Evolutionary conservation across 1,140 invertebrate genomes (phyloP), one percentile per base, ranked within the genome.

Genomic region (Trichonephila inaurata): DNA sequence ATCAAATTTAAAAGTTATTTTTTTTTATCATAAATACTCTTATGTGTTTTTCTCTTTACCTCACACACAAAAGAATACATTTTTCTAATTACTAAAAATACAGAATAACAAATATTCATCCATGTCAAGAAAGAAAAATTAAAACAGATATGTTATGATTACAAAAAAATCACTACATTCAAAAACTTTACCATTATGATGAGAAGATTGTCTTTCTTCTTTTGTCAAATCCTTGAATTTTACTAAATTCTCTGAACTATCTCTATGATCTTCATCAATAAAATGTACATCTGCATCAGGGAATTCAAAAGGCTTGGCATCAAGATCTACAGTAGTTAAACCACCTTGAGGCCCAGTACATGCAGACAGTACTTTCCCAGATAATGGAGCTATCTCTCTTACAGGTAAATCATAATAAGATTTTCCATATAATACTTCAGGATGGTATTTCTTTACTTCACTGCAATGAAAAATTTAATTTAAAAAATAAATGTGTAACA

Each of bases 311-410:
- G 95, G 94, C 44, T 92, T 94, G 16, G 81, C 33, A 21, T 69
- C 86, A 58, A 33, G 61, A 81, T 94, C 88, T 14, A 98, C 97
- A 19, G 97, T 97, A 1, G 97, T 97, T 18, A 98, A 96, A 14
- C 98, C 98, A 82, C 97, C 97, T 94, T 97, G 97, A 2, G 98
- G 98, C 5, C 98, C 98, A 16, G 97, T 98, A 94, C 96, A 97
- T 69, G 97, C 97, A 28, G 97, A 97, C 51, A 97, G 95, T 58
- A 98, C 96, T 64, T 95, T 95, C 21, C 96, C 66, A 2, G 93
- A 88, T 24, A 95, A 89, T 95, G 81, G 96, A 58, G 97, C 96
- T 10, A 97, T 97, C 95, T 97, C 97, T 91, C 97, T 96, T 66
- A 95, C 94, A 0, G 95, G 95, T 14, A 96, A 94, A 60, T 96